These are phyloP conservation scores for Meteorus colon DNA, from an alignment of 2,888 invertebrate species.

Conservation along the genomic window DNA sequence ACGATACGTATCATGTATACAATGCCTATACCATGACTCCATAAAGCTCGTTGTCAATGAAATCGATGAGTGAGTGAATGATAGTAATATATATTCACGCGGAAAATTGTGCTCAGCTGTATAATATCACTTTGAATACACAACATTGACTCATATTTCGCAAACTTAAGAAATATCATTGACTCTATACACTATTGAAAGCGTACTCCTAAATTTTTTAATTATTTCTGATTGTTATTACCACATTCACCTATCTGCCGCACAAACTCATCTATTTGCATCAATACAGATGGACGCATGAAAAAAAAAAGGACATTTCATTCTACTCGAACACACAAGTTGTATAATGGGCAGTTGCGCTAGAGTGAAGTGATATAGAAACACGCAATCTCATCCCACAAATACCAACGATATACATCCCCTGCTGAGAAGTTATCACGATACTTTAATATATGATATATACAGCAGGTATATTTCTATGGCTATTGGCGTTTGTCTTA, in stretches of 20 bases:
- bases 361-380: constrained; percentile 11
- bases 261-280: background rate
- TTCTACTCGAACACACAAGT: background rate
- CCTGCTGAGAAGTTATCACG: constrained; percentile 4
- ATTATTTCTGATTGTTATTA: background rate
- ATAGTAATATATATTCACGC: background rate
- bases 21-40: background rate
- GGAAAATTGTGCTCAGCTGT: no score
- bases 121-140: no score
- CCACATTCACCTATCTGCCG: background rate
- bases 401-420: constrained; percentile 8
- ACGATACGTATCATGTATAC: background rate
- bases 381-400: constrained; percentile 30
- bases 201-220: background rate
- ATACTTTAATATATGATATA: background rate
- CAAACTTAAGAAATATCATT: background rate
- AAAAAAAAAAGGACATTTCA: background rate
- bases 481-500: background rate
- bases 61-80: background rate
- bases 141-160: background rate
- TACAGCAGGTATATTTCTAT: background rate
- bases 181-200: background rate
- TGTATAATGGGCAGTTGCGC: constrained; percentile 17
- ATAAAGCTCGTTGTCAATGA: background rate
- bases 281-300: background rate